Evolutionary conservation across 2,888 invertebrate genomes (phyloP).

Genomic region (Hypercompe scribonia): DNA sequence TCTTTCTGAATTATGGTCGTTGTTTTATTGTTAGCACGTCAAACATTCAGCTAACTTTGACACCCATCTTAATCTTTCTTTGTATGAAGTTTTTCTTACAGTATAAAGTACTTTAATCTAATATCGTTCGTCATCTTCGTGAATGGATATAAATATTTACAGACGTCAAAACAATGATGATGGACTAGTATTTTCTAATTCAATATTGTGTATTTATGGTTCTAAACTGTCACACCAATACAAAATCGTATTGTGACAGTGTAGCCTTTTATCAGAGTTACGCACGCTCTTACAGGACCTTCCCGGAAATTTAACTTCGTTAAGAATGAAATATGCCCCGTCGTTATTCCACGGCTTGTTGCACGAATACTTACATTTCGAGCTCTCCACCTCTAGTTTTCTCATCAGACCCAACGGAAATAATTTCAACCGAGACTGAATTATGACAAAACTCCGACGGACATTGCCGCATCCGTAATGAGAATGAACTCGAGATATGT

Average conservation of each 20-base stretch:
- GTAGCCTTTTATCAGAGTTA: conserved; percentile 83
- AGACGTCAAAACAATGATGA: not conserved
- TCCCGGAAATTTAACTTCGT: conserved; percentile 86
- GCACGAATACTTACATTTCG: conserved; percentile 84
- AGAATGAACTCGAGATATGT: conserved; percentile 85
- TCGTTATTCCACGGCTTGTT: conserved; percentile 85
- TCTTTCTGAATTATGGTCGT: conserved; percentile 82
- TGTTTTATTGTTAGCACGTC: conserved; percentile 82
- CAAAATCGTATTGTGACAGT: conserved; percentile 70
- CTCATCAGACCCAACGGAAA: conserved; percentile 86
- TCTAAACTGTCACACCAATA: conserved; percentile 63
- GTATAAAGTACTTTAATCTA: conserved; percentile 16
- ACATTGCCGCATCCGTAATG: conserved; percentile 86
- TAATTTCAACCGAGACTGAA: conserved; percentile 86
- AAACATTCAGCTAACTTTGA: conserved; percentile 66
- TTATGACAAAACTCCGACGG: conserved; percentile 86
- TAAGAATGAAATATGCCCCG: conserved; percentile 86
- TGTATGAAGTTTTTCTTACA: conserved; percentile 23
- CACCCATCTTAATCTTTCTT: conserved; percentile 47
- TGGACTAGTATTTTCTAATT: conserved; percentile 35
- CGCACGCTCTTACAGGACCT: conserved; percentile 83
- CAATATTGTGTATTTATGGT: conserved; percentile 52
- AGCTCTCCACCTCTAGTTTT: conserved; percentile 85
- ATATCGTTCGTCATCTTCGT: not conserved
- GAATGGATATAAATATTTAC: conserved; percentile 10